phyloP scores from a whole-genome alignment of 1,140 invertebrate genomes.

The Penaeus vannamei region DNA sequence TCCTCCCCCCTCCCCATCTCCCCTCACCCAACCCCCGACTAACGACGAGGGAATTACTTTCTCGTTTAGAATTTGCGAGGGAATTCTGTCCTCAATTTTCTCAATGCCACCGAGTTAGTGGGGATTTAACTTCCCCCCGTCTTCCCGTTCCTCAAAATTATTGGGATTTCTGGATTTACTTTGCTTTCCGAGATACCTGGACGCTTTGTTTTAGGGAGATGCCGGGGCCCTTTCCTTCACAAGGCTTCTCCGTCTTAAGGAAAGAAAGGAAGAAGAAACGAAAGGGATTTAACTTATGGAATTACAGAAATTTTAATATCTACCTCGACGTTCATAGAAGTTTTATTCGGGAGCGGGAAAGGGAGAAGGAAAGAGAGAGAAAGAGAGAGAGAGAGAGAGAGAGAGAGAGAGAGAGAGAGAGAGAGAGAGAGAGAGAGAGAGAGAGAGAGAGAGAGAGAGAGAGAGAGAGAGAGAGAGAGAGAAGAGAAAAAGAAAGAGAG shows the following conservation, averaged over 20 bases:
- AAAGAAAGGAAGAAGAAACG: too few species aligned
- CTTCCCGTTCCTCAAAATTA: slow-evolving; percentile 42
- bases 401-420: not conserved
- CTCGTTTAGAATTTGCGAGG: slow-evolving; percentile 16
- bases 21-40: not conserved
- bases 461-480: not conserved
- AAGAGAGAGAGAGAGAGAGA: not conserved
- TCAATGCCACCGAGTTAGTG: slow-evolving; percentile 39
- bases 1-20: not conserved
- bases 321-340: too few species aligned
- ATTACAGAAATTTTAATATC: too few species aligned
- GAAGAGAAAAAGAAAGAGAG: not conserved
- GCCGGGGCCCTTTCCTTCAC: not conserved
- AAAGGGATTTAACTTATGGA: too few species aligned
- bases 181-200: not conserved
- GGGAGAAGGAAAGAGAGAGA: not conserved
- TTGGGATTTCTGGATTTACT: slow-evolving; percentile 13
- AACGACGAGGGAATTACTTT: slow-evolving; percentile 33
- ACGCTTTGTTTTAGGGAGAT: too few species aligned
- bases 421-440: not conserved
- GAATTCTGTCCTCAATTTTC: slow-evolving; percentile 21
- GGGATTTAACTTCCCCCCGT: slow-evolving; percentile 26
- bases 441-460: not conserved
- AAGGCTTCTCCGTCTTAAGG: too few species aligned
- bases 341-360: not conserved